These are phyloP conservation scores for Lysandra coridon DNA, from an alignment of 2,888 invertebrate genomes.

Conservation along the genomic window DNA sequence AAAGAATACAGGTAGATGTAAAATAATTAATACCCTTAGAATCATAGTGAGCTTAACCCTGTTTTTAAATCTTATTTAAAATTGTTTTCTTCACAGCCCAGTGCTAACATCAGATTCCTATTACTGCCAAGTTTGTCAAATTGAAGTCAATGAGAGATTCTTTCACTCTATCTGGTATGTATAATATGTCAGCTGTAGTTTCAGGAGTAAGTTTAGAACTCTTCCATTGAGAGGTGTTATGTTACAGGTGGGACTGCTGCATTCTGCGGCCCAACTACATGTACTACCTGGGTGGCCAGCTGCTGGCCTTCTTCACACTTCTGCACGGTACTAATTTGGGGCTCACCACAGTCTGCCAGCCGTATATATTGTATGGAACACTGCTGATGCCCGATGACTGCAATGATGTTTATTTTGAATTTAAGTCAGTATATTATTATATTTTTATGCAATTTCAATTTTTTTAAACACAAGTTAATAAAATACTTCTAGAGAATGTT, in stretches of 20 bases:
- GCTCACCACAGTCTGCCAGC: slow-evolving; percentile 93
- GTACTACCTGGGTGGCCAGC: slow-evolving; percentile 85
- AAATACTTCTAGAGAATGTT: no score
- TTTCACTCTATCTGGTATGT: slow-evolving; percentile 90
- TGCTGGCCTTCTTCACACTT: slow-evolving; percentile 84
- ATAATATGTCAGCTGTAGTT: neutral
- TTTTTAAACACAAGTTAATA: neutral
- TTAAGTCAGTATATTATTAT: slow-evolving; percentile 81
- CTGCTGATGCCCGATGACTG: slow-evolving; percentile 92
- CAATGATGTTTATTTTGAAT: slow-evolving; percentile 89
- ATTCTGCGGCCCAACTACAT: slow-evolving; percentile 89
- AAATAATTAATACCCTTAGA: neutral
- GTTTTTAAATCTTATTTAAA: neutral
- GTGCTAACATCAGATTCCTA: slow-evolving; percentile 84
- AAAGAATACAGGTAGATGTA: slow-evolving; percentile 67
- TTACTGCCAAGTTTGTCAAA: slow-evolving; percentile 91
- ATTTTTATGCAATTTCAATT: neutral
- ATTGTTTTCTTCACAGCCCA: slow-evolving; percentile 57
- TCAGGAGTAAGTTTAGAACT: neutral
- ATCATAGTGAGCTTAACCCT: neutral
- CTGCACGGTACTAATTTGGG: slow-evolving; percentile 89
- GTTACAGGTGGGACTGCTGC: slow-evolving; percentile 90
- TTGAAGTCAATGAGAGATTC: slow-evolving; percentile 88
- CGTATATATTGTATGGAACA: slow-evolving; percentile 83
- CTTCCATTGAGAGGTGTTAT: neutral